Base-by-base conservation (phyloP, 2,113 vertebrate species). In the Panthera tigris region DNA sequence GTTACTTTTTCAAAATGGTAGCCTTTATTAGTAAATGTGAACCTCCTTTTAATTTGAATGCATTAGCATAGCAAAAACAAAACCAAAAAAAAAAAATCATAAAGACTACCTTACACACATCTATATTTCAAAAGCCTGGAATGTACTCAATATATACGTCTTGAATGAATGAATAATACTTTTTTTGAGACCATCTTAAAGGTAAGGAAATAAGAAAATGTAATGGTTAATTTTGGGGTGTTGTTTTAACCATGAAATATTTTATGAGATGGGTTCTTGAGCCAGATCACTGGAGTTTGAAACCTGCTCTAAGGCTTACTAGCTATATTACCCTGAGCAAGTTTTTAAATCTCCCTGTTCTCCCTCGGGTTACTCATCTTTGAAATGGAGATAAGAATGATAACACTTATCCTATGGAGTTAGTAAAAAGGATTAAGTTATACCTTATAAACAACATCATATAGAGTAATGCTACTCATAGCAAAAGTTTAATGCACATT, bases 11-110 rank as follows among this genome's bases (percentile, higher is more conserved):
- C 25, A 94, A 96, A 94, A 85, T 96, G 61, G 6, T 76, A 78
- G 27, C 2, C n/a, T 65, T 92, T 92, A 74, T 73, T 89, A 87
- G n/a, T 21, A 89, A 80, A 91, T 81, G 3, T 55, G 68, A 89
- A 78, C n/a, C 85, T 95, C 7, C 55, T 93, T 95, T 95, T 85
- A 94, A 89, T 95, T 93, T 96, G 92, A 79, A 68, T 89, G 21
- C 2, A 83, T 93, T 81, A 91, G 14, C 21, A 68, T 18, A 93
- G 12, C 33, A 90, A 87, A 91, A 71, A 39, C 18, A 83, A 68
- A 52, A 78, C 6, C 2, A 66, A 36, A 66, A 88, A 66, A 82
- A 68, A 71, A 86, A 71, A 81, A 41, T 31, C 33, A 79, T 23
- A 94, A 80, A 86, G 31, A 87, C 27, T 94, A 63, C 25, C 3